Evolutionary conservation across 2,888 invertebrate genomes (phyloP).

Genomic region (Syrista parreyssii): DNA sequence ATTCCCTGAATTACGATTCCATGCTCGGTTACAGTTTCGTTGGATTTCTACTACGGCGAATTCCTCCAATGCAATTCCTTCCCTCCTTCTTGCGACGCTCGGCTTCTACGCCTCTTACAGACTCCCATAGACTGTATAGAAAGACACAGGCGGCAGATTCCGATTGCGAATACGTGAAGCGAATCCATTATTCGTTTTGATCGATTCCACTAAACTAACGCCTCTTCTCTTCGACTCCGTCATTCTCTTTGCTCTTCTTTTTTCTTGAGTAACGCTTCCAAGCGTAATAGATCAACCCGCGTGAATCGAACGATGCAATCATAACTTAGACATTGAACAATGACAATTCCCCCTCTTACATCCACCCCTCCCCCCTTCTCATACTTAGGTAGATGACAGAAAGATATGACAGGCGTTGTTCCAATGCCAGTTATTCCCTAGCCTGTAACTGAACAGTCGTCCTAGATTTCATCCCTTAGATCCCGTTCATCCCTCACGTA

Average conservation of each 20-base stretch:
- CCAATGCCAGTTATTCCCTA: neutral
- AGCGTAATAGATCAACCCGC: neutral
- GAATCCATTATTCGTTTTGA: neutral
- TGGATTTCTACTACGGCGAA: neutral
- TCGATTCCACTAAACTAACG: neutral
- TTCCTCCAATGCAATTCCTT: neutral
- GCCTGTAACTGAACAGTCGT: neutral
- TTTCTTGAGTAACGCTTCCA: neutral
- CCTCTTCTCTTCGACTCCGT: neutral
- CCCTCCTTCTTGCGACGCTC: neutral
- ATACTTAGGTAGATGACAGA: neutral
- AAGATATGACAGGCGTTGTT: neutral
- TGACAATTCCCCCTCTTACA: neutral
- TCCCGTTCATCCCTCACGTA: neutral
- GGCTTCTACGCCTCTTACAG: neutral
- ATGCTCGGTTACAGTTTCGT: neutral
- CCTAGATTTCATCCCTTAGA: neutral
- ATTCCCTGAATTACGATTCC: neutral
- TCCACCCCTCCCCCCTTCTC: neutral
- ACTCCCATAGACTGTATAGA: neutral
- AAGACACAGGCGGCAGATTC: neutral
- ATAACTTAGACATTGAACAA: slow-evolving; percentile 2
- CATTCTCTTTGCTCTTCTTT: neutral
- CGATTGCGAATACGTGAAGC: slow-evolving; percentile 2
- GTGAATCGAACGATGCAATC: neutral